These are phyloP conservation scores for Saguinus midas DNA, from an alignment of 2,113 vertebrate species.

Conservation along the genomic window DNA sequence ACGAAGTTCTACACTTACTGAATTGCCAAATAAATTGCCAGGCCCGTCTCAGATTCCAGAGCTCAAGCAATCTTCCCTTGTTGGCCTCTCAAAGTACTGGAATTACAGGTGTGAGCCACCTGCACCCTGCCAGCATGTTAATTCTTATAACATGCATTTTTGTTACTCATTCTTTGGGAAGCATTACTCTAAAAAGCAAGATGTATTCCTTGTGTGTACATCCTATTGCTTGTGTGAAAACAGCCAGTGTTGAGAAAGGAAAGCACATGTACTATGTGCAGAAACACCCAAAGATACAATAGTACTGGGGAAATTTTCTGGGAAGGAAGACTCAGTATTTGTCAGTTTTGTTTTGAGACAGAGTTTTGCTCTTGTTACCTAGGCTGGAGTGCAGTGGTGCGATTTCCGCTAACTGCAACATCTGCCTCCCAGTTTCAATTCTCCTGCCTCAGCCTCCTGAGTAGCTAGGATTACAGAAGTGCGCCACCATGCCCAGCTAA, in stretches of 20 bases:
- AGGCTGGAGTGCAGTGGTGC: no score
- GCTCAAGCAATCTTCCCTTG: neutral
- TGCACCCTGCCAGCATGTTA: neutral
- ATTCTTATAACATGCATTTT: neutral
- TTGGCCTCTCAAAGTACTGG: neutral
- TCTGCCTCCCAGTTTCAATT: no score
- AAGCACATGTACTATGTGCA: neutral
- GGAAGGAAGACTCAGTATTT: neutral
- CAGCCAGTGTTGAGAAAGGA: neutral
- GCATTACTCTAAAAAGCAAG: neutral
- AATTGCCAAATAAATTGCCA: neutral
- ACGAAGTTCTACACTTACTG: neutral
- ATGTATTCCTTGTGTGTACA: neutral
- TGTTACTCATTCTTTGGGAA: neutral
- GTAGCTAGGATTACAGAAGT: no score
- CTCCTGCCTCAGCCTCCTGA: no score
- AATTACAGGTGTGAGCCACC: neutral
- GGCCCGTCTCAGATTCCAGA: neutral
- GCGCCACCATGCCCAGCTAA: no score
- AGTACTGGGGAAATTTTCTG: neutral
- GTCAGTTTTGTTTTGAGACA: no score
- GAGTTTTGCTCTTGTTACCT: no score
- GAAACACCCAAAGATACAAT: neutral
- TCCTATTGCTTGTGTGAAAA: neutral
- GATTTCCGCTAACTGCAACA: no score